Conservation (phyloP, 64 coral and sea anemone genomes). For the Acropora tenuis region DNA sequence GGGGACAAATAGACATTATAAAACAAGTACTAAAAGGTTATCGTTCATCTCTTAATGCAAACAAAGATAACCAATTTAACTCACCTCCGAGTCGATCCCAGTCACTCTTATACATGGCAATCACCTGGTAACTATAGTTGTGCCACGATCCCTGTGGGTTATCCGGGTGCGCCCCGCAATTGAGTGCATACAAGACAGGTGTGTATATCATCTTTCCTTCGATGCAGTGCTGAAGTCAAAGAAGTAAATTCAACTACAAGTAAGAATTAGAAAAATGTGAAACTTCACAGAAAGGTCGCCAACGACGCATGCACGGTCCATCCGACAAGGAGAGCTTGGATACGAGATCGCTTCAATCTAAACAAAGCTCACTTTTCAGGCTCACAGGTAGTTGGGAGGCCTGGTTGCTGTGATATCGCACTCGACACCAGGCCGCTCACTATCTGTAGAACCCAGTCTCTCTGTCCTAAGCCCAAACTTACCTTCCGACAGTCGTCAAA, state of each 20-base stretch:
- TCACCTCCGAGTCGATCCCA: constrained; percentile 56
- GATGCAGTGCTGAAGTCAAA: constrained; percentile 46
- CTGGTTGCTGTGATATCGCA: no score
- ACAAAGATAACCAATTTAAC: background rate
- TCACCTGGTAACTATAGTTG: constrained; percentile 54
- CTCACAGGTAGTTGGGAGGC: no score
- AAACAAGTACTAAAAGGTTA: no score
- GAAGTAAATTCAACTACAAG: background rate
- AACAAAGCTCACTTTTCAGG: no score
- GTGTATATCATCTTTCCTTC: constrained; percentile 49
- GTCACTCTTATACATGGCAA: constrained; percentile 64
- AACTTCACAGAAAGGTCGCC: no score
- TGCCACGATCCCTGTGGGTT: constrained; percentile 57
- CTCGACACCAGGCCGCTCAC: background rate
- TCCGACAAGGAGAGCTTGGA: background rate
- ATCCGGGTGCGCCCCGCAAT: constrained; percentile 35
- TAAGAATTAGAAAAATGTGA: no score
- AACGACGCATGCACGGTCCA: no score
- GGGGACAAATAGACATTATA: no score
- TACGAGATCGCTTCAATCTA: background rate
- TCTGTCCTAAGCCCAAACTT: background rate
- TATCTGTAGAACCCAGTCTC: background rate
- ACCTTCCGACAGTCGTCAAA: constrained; percentile 65
- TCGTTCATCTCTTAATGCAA: no score
- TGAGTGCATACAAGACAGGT: constrained; percentile 18